phyloP scores from a whole-genome alignment of 1,140 invertebrate species.

The Microplitis mediator region DNA sequence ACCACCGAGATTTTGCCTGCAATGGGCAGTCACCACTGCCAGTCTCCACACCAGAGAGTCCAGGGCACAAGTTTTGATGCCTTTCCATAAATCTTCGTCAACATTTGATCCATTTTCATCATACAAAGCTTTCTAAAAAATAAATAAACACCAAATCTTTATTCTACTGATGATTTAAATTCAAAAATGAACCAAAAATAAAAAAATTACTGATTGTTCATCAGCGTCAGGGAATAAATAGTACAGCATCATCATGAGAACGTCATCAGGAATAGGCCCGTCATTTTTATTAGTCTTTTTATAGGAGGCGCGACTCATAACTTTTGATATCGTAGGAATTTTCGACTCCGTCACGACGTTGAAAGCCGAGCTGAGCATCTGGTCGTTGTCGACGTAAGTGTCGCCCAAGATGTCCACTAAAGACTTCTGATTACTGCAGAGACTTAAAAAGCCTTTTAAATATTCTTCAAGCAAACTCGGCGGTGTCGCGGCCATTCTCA shows the following conservation, averaged over 20 bases:
- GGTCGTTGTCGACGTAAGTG: slow-evolving; percentile 49
- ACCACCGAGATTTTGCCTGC: slow-evolving; percentile 81
- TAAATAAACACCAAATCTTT: background rate
- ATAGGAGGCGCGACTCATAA: slow-evolving; percentile 54
- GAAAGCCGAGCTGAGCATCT: slow-evolving; percentile 57
- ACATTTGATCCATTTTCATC: slow-evolving; percentile 40
- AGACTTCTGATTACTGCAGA: slow-evolving; percentile 58
- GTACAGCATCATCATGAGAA: slow-evolving; percentile 78
- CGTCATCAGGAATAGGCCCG: slow-evolving; percentile 77
- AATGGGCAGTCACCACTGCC: slow-evolving; percentile 79
- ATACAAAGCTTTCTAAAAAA: slow-evolving; percentile 55
- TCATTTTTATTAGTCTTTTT: slow-evolving; percentile 63
- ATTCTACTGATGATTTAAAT: background rate
- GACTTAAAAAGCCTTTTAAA: slow-evolving; percentile 65
- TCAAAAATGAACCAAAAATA: background rate
- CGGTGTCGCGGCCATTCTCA: slow-evolving; percentile 67
- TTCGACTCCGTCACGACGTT: slow-evolving; percentile 65
- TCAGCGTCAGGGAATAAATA: slow-evolving; percentile 91
- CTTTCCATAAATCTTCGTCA: slow-evolving; percentile 55
- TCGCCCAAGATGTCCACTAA: slow-evolving; percentile 68
- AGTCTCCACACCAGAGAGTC: slow-evolving; percentile 85
- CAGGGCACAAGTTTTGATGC: slow-evolving; percentile 76
- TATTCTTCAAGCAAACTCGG: slow-evolving; percentile 73
- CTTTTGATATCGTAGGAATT: slow-evolving; percentile 64
- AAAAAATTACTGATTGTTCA: slow-evolving; percentile 62